Percentiles rank a stretch among this genome's conserved stretches.
phyloP scores from a whole-genome alignment of 2,888 invertebrate genomes.

The Melanchra persicariae region DNA sequence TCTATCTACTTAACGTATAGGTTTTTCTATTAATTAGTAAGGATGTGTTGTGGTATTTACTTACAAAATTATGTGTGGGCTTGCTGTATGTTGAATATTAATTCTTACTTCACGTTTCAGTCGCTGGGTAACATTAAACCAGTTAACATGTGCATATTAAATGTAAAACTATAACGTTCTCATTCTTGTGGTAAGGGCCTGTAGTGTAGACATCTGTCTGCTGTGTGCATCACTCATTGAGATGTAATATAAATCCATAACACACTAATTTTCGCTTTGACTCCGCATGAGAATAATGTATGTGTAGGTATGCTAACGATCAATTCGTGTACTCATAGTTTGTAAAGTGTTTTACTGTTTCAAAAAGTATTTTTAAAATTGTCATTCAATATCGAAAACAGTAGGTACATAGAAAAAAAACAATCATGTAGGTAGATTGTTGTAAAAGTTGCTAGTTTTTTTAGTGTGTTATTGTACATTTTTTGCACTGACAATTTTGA shows the following conservation, averaged over 20 bases:
- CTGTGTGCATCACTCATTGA: slow-evolving; percentile 9
- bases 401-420: neutral
- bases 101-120: slow-evolving; percentile 44
- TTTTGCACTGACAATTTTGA: slow-evolving; percentile 18
- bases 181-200: slow-evolving; percentile 40
- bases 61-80: slow-evolving; percentile 53
- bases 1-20: slow-evolving; percentile 33
- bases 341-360: neutral
- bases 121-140: slow-evolving; percentile 36
- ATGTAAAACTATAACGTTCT: slow-evolving; percentile 20
- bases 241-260: slow-evolving; percentile 24
- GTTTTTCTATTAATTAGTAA: slow-evolving; percentile 50
- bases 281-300: slow-evolving; percentile 4
- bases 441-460: slow-evolving; percentile 14
- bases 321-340: slow-evolving; percentile 5
- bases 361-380: slow-evolving; percentile 33
- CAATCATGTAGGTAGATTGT: neutral
- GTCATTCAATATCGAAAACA: neutral
- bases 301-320: slow-evolving; percentile 3
- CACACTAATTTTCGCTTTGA: slow-evolving; percentile 25
- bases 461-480: neutral
- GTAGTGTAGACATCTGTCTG: slow-evolving; percentile 15
- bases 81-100: slow-evolving; percentile 49
- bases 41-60: slow-evolving; percentile 54
- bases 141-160: slow-evolving; percentile 29